Evolutionary conservation across 2,797 vertebrate species (phyloP).

Genomic region (Anguilla megastoma): DNA sequence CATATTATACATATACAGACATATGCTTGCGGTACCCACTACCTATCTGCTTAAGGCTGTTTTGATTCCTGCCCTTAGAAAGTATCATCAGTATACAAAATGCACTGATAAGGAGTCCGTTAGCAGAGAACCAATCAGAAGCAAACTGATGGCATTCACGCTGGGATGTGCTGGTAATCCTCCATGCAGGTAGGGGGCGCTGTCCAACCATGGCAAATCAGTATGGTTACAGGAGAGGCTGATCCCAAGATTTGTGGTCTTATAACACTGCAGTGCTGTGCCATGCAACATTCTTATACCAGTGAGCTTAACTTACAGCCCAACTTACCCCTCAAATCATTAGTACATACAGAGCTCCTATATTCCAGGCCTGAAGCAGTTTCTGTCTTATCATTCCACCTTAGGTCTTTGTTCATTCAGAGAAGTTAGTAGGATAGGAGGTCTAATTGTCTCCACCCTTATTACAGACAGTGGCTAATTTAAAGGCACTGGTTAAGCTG

Average conservation of each 20-base stretch:
- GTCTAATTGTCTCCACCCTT: slow-evolving; percentile 7
- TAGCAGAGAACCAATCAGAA: slow-evolving; percentile 7
- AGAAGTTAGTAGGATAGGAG: neutral
- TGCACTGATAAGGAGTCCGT: neutral
- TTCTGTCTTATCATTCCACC: neutral
- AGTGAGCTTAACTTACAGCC: neutral
- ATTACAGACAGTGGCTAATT: slow-evolving; percentile 30
- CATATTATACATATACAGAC: neutral
- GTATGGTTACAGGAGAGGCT: slow-evolving; percentile 5
- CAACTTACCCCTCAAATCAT: neutral
- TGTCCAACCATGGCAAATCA: neutral
- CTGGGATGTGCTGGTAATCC: slow-evolving; percentile 11
- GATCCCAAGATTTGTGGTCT: neutral
- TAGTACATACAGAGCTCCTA: neutral
- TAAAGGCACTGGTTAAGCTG: slow-evolving; percentile 29
- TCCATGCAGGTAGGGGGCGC: slow-evolving; percentile 21
- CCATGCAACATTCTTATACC: neutral
- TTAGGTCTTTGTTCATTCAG: neutral
- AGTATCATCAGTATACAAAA: neutral
- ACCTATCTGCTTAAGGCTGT: slow-evolving; percentile 19
- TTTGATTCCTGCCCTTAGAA: neutral
- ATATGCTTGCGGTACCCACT: neutral
- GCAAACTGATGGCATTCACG: slow-evolving; percentile 4
- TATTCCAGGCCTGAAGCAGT: slow-evolving; percentile 9
- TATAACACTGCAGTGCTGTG: neutral